phyloP scores from a whole-genome alignment of 2,797 vertebrate species.

The Selene dorsalis region DNA sequence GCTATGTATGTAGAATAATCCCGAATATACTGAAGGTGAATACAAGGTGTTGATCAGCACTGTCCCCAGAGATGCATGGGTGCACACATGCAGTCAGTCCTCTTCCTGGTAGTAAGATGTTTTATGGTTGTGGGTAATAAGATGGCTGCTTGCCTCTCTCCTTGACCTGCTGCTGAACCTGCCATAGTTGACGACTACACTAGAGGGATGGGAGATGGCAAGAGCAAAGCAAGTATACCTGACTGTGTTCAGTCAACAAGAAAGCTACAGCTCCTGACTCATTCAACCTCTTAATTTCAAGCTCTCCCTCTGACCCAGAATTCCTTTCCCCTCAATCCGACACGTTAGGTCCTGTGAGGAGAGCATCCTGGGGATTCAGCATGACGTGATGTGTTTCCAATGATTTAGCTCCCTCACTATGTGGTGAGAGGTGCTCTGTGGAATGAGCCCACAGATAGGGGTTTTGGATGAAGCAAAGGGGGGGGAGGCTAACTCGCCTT shows the following conservation, averaged over 20 bases:
- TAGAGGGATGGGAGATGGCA: constrained; percentile 48
- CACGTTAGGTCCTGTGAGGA: constrained; percentile 54
- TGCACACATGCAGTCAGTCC: constrained; percentile 50
- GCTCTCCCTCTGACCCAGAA: constrained; percentile 45
- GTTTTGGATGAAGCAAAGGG: constrained; percentile 51
- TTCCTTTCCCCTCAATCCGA: constrained; percentile 53
- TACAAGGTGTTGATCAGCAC: constrained; percentile 39
- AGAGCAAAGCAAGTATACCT: constrained; percentile 53
- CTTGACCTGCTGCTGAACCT: constrained; percentile 78
- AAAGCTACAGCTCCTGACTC: constrained; percentile 48
- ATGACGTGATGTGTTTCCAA: constrained; percentile 67
- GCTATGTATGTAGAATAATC: not conserved
- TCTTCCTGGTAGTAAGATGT: constrained; percentile 44
- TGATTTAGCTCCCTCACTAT: constrained; percentile 72
- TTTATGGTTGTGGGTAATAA: constrained; percentile 73
- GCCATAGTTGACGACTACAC: constrained; percentile 62
- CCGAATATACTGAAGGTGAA: constrained; percentile 22
- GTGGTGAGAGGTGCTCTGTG: constrained; percentile 72
- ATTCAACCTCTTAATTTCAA: constrained; percentile 67
- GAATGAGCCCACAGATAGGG: constrained; percentile 76
- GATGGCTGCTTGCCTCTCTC: constrained; percentile 66
- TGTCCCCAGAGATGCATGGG: constrained; percentile 45
- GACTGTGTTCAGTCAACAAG: constrained; percentile 68
- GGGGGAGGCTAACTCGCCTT: constrained; percentile 73
- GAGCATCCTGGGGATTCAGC: constrained; percentile 64